A percentile compares a stretch with the other conserved stretches of the same genome.
These are phyloP conservation scores for Aphelinus certus DNA, from an alignment of 1,140 invertebrate genomes.

Conservation along the genomic window DNA sequence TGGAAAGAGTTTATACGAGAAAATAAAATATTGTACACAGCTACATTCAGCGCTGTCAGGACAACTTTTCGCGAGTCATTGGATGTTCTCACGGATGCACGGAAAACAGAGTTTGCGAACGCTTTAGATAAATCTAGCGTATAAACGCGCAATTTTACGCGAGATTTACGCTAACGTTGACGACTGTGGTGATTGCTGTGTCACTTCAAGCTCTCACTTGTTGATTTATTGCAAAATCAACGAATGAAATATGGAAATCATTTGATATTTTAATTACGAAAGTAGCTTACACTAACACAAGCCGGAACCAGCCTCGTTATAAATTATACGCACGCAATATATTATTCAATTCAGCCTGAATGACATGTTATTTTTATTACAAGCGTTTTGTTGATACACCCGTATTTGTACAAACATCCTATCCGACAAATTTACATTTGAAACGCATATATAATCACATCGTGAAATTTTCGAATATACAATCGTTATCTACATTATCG, in stretches of 20 bases:
- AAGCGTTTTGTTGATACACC: no score
- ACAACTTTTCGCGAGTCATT: conserved; percentile 35
- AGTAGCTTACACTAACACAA: no score
- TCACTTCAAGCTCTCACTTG: conserved; percentile 18
- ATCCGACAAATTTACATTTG: no score
- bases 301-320: no score
- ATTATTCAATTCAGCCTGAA: no score
- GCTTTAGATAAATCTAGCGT: conserved; percentile 32
- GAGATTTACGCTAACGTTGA: conserved; percentile 31
- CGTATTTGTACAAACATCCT: no score
- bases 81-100: conserved; percentile 6
- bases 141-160: conserved; percentile 30
- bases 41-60: not conserved
- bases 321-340: no score
- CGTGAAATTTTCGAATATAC: no score
- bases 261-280: not conserved
- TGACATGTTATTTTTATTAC: no score
- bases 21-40: not conserved
- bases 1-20: no score
- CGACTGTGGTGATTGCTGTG: conserved; percentile 11
- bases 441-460: no score
- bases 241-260: not conserved
- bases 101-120: conserved; percentile 1
- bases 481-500: no score
- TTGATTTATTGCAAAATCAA: conserved; percentile 9